Base-by-base conservation (phyloP, 2,113 vertebrate genomes). In the Pterocles orientalis region DNA sequence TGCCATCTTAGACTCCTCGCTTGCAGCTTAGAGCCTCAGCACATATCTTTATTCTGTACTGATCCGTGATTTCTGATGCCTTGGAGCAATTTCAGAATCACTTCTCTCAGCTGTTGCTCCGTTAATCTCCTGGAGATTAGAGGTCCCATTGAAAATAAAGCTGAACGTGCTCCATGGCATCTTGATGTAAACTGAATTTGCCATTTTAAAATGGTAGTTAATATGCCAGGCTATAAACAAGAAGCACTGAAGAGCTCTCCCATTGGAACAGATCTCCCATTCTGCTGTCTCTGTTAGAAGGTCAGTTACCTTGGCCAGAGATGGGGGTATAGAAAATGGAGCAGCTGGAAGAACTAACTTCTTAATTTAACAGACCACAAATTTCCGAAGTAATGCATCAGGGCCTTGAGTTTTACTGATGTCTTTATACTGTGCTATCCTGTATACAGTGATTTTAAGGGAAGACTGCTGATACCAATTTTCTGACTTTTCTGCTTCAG, bases 211-310 rank as follows among this genome's bases (percentile, higher is more conserved):
- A 79, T n/a, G 10, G 12, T 50, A 36, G 4, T 62, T 79, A 85
- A 64, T 71, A 68, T 21, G 10, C 17, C 6, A 4, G 19, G 7
- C 31, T 66, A 36, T 39, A 54, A 79, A n/a, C 48, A 47, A 58
- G 71, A 82, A 79, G 9, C 43, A 36, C 43, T 62, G 28, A 13
- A 41, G 24, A 62, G 17, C 65, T 84, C 54, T 91, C 17, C 17
- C 28, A 25, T 31, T 0, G 0, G 31, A 18, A 79, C 14, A 84
- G n/a, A 75, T 5, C 7, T 66, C 51, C 31, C 20, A 31, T 71
- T 88, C 43, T 87, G 9, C 21, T 75, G n/a, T 33, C 48, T 65
- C 20, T 76, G 19, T 71, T 68, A 76, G 7, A 80, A 7, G 8
- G 14, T 45, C 66, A 34, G 19, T 71, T 76, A 76, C 70, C 19